A percentile compares a stretch with the other conserved stretches of the same genome.
Evolutionary conservation across 2,888 invertebrate species (phyloP).

Genomic region (Spodoptera picta): DNA sequence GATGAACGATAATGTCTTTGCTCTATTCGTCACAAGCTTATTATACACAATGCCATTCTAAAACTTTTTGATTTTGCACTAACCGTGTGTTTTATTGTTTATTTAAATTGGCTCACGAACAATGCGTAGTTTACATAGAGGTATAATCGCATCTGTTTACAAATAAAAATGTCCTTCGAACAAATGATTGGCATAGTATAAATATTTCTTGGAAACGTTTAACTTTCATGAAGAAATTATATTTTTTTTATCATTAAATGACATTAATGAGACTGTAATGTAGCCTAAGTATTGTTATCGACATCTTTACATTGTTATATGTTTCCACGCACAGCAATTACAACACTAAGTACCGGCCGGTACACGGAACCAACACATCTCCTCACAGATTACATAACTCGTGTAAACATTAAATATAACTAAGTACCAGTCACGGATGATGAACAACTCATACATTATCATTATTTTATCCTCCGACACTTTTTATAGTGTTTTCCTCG

Average conservation of each 20-base stretch:
- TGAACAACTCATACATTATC: slow-evolving; percentile 36
- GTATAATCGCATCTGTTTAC: too few relatives aligned
- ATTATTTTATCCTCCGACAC: slow-evolving; percentile 24
- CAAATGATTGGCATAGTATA: too few relatives aligned
- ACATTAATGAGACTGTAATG: slow-evolving; percentile 9
- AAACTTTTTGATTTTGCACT: too few relatives aligned
- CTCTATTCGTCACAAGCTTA: too few relatives aligned
- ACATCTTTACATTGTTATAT: slow-evolving; percentile 39
- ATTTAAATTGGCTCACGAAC: too few relatives aligned
- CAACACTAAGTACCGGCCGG: slow-evolving; percentile 36
- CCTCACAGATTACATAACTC: slow-evolving; percentile 61
- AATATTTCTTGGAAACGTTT: too few relatives aligned
- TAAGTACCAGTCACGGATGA: slow-evolving; percentile 54
- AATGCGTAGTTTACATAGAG: too few relatives aligned
- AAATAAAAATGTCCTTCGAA: too few relatives aligned
- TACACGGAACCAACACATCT: slow-evolving; percentile 58
- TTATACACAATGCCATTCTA: too few relatives aligned
- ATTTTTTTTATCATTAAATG: slow-evolving; percentile 11
- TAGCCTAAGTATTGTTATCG: slow-evolving; percentile 17
- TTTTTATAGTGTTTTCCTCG: slow-evolving; percentile 28
- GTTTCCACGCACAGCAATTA: slow-evolving; percentile 41
- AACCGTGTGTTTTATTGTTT: too few relatives aligned
- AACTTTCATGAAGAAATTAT: not conserved
- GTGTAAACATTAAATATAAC: slow-evolving; percentile 54
- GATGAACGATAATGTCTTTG: not conserved